Evolutionary conservation across 2,888 invertebrate species (phyloP), one percentile per base, ranked within the genome.

Genomic region (Stramonita haemastoma): DNA sequence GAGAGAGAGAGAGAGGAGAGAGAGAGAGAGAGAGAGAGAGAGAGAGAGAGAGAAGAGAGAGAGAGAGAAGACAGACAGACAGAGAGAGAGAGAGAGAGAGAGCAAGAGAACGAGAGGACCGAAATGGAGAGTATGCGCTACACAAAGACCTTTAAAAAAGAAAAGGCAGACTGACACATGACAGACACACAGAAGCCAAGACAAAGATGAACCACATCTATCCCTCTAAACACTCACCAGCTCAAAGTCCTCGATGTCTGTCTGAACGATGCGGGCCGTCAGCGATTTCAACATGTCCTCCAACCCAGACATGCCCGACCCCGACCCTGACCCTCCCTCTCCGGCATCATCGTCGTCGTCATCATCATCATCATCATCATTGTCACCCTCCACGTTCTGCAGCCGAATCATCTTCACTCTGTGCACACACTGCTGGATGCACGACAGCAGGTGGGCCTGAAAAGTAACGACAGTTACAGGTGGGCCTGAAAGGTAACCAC

Each of bases 161-260:
- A 66, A 66, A 66, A 66, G 66, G 1, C 17, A 22, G 26, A 17
- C 19, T 66, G 66, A 66, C 17, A 66, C 19, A 66, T 26, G 26
- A 66, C 66, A 66, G 66, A 66, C 46, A 46, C 46, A 46, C 46
- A 46, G 46, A 46, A 46, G 46, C 46, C 2, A 46, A 46, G 46
- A 46, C 66, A 66, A 17, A 66, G 26, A 26, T 22, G 66, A 17
- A 66, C 5, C 17, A 22, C 66, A 66, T 2, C 17, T 13, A 26
- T 66, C 66, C 66, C 66, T 66, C 5, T 26, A 22, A 17, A 73
- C 73, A 34, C 93, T 91, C 89, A 96, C 95, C 93, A 96, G 91
- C 91, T 95, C 95, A 93, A 96, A 96, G 91, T 95, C 95, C 87
- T 96, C 95, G 92, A 95, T 93, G 87, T 95, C 95, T 29, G 93